phyloP scores from a whole-genome alignment of 2,797 vertebrate species.

The Moxostoma hubbsi region DNA sequence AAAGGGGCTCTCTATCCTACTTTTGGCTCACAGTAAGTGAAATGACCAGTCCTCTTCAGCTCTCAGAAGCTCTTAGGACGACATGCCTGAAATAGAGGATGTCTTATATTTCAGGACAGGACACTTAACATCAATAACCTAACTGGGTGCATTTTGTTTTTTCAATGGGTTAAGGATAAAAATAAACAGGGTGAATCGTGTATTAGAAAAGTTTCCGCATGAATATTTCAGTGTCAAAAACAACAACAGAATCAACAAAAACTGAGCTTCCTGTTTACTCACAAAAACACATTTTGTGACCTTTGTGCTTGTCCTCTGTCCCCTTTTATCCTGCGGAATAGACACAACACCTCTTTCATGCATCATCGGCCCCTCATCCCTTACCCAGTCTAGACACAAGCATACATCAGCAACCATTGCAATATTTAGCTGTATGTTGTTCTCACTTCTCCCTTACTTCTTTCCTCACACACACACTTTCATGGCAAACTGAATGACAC shows the following conservation, averaged over 20 bases:
- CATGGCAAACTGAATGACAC: background rate
- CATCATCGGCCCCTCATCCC: slow-evolving; percentile 3
- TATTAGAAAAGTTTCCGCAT: slow-evolving; percentile 15
- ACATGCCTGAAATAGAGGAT: slow-evolving; percentile 35
- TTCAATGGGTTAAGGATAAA: slow-evolving; percentile 9
- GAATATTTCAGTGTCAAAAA: background rate
- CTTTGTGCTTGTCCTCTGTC: background rate
- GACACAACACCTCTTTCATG: slow-evolving; percentile 18
- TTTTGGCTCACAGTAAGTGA: slow-evolving; percentile 11
- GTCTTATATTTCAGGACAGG: slow-evolving; percentile 42
- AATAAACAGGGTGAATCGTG: slow-evolving; percentile 27
- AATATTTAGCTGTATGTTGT: slow-evolving; percentile 76
- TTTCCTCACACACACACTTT: slow-evolving; percentile 5
- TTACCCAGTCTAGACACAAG: slow-evolving; percentile 59
- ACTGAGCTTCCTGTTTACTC: slow-evolving; percentile 20
- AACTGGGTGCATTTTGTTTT: slow-evolving; percentile 17
- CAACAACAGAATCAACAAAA: slow-evolving; percentile 11
- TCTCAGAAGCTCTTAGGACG: slow-evolving; percentile 13
- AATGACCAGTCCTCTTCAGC: background rate
- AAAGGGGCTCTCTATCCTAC: background rate
- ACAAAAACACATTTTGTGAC: slow-evolving; percentile 3
- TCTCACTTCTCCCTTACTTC: slow-evolving; percentile 59
- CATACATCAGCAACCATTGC: slow-evolving; percentile 69
- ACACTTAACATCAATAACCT: slow-evolving; percentile 46
- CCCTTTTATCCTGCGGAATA: background rate